Percentiles rank a stretch among this genome's conserved stretches.
These are phyloP conservation scores for Crossaster papposus DNA, from an alignment of 53 echinoderm and acorn worm genomes.

Conservation along the genomic window DNA sequence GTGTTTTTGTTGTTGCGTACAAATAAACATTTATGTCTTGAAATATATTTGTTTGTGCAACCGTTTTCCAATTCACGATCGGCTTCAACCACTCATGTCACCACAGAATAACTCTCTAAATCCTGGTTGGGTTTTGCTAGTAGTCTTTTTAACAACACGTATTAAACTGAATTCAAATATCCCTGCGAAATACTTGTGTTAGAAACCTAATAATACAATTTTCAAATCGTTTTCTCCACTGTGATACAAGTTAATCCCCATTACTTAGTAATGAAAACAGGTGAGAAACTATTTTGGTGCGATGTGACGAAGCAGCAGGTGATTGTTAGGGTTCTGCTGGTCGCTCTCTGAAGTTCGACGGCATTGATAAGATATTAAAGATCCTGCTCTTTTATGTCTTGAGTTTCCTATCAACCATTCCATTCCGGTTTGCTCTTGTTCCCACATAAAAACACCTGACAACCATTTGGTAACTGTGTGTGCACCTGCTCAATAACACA, in stretches of 20 bases:
- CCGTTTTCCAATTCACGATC: background rate
- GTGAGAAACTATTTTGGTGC: background rate
- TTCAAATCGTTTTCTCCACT: background rate
- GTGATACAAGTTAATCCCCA: background rate
- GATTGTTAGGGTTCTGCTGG: too few species aligned
- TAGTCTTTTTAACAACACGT: background rate
- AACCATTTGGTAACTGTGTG: background rate
- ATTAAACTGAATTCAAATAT: background rate
- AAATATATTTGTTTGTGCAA: background rate
- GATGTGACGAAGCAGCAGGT: too few species aligned
- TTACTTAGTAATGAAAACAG: background rate
- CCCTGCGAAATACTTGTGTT: background rate
- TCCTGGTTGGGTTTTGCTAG: too few species aligned
- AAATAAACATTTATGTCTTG: background rate
- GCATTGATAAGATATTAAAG: too few species aligned
- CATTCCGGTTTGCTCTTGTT: too few species aligned
- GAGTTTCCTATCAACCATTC: too few species aligned
- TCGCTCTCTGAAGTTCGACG: too few species aligned
- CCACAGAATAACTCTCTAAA: background rate
- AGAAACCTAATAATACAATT: background rate
- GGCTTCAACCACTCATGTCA: background rate
- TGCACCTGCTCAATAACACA: background rate
- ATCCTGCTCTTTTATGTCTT: too few species aligned
- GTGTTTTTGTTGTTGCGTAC: too few species aligned
- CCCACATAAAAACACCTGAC: background rate